Conservation (phyloP, 2,888 invertebrate genomes). For the Drosophila mercatorum region DNA sequence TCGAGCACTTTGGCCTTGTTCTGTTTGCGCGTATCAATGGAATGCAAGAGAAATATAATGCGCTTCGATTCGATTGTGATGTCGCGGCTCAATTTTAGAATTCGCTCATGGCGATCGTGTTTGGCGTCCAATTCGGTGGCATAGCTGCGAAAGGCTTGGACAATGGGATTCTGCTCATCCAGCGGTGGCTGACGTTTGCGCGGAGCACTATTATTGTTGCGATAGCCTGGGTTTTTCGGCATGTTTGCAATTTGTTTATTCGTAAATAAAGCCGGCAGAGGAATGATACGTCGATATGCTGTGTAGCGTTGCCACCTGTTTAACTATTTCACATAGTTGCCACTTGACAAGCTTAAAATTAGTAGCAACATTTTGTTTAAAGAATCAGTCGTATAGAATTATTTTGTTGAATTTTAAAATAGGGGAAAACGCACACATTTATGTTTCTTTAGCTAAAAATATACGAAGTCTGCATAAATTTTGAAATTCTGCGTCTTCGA, state of each 20-base stretch:
- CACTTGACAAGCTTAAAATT: not conserved
- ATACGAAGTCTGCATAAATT: not conserved
- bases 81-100: slow-evolving; percentile 92
- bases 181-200: slow-evolving; percentile 47
- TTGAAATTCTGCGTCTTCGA: too few relatives aligned
- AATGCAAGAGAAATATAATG: slow-evolving; percentile 94
- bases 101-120: slow-evolving; percentile 93
- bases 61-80: slow-evolving; percentile 96
- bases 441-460: not conserved
- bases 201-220: slow-evolving; percentile 51
- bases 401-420: not conserved
- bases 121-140: slow-evolving; percentile 89
- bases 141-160: slow-evolving; percentile 87
- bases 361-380: not conserved
- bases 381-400: too few relatives aligned
- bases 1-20: slow-evolving; percentile 86
- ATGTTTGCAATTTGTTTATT: slow-evolving; percentile 43
- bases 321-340: not conserved
- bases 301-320: slow-evolving; percentile 24
- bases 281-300: not conserved
- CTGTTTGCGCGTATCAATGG: slow-evolving; percentile 87
- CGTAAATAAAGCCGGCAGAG: slow-evolving; percentile 34
- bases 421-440: not conserved
- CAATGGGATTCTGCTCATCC: slow-evolving; percentile 80
- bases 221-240: slow-evolving; percentile 56